These are phyloP conservation scores for Pantala flavescens DNA, from an alignment of 1,140 invertebrate species.

Conservation along the genomic window DNA sequence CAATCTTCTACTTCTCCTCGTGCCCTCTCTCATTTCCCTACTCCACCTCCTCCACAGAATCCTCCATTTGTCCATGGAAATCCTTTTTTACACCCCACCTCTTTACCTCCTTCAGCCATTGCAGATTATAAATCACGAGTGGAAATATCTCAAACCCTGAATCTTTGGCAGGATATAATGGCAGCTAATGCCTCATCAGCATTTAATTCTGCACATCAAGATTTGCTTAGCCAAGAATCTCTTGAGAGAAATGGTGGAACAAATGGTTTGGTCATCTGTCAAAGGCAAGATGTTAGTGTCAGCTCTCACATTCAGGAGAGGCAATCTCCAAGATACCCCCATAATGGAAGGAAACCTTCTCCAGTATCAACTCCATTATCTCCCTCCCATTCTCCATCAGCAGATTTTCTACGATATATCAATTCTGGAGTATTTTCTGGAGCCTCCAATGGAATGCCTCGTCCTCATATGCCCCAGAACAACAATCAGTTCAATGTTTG, in stretches of 20 bases:
- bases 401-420: not conserved
- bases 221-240: not conserved
- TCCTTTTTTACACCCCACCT: not conserved
- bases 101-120: not conserved
- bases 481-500: not conserved
- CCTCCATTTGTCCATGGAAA: not conserved
- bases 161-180: not conserved
- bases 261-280: not conserved
- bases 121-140: not conserved
- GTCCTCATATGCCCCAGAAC: not conserved
- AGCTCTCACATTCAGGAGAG: not conserved
- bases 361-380: not conserved
- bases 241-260: not conserved
- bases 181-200: not conserved
- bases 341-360: not conserved
- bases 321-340: not conserved
- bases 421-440: not conserved
- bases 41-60: not conserved
- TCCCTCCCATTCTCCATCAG: not conserved
- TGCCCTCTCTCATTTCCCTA: not conserved
- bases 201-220: not conserved
- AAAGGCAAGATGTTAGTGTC: not conserved
- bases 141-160: not conserved
- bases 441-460: not conserved
- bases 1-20: not conserved